Evolutionary conservation across 2,797 vertebrate species (phyloP), one percentile per base, ranked within the genome.

Genomic region (Myripristis jacobus): DNA sequence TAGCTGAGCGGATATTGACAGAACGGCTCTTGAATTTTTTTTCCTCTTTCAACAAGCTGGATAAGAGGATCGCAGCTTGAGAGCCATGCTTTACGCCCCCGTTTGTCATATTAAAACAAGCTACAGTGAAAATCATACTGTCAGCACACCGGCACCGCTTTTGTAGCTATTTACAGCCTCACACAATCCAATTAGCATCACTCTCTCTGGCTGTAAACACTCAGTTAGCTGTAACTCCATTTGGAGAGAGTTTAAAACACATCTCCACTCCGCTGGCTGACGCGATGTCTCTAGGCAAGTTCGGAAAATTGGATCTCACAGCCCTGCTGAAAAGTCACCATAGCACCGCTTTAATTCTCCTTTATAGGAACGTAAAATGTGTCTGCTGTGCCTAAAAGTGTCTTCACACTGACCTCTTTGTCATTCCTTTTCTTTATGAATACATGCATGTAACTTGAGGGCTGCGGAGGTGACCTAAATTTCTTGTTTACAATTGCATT

Each of bases 21-120:
- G 13, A 38, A 21, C 2, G 54, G 8, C n/a, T 5, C 21, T 19
- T 19, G 2, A 48, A 8, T 51, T 15, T 13, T 41, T 41, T 41
- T 36, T 36, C 34, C 9, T 9, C 5, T 9, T 2, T 9, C 6
- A 24, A 51, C 21, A 24, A 51, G 15, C 22, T 24, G 24, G 48
- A 16, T 51, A 12, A 60, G 9, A 52, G n/a, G 52, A 57, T 61
- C 36, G 25, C 12, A 25, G 41, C 6, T 19, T 29, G 31, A 13
- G 7, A 50, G 13, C 16, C 16, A 25, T 16, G 47, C 15, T 75
- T 61, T 72, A 44, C 58, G 52, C 66, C 64, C 19, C 66, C 38
- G 51, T 47, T 58, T 74, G 54, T 48, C 52, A 59, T 50, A 73
- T 78, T 81, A 54, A 73, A 88, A 75, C 65, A 83, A 65, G 78